Evolutionary conservation across 2,797 vertebrate species (phyloP).

Genomic region (Acipenser oxyrinchus): DNA sequence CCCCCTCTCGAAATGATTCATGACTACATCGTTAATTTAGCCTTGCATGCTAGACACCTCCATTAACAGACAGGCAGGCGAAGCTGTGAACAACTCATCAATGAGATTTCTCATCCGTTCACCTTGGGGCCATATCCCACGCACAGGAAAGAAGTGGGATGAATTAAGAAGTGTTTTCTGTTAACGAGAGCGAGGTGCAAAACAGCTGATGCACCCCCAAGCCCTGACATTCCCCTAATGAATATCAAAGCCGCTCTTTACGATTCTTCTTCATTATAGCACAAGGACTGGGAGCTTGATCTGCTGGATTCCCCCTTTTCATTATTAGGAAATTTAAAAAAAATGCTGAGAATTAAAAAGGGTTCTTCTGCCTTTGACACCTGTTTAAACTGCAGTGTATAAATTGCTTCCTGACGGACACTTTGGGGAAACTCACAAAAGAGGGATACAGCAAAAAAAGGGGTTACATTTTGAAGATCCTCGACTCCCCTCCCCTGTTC

Average conservation of each 20-base stretch:
- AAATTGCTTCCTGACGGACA: no score
- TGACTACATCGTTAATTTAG: constrained; percentile 8
- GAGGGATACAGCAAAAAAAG: no score
- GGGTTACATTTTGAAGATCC: no score
- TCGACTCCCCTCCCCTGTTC: no score
- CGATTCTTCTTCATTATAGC: constrained; percentile 21
- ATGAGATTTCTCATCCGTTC: background rate
- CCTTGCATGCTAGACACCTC: background rate
- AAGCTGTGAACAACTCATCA: background rate
- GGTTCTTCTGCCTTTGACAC: no score
- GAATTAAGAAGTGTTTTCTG: constrained; percentile 2
- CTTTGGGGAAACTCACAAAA: no score
- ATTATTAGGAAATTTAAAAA: constrained; percentile 6
- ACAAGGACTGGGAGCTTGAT: background rate
- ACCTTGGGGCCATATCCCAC: background rate
- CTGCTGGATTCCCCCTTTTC: constrained; percentile 21
- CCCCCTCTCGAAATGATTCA: constrained; percentile 14
- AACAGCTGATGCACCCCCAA: constrained; percentile 22
- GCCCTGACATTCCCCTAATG: background rate
- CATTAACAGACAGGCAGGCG: background rate
- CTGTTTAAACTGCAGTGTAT: no score
- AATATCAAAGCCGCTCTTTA: constrained; percentile 22
- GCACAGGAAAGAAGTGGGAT: background rate
- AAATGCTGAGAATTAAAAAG: no score
- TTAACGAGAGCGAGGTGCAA: background rate